phyloP scores from a whole-genome alignment of 2,888 invertebrate species.

The Steinernema scapterisci region DNA sequence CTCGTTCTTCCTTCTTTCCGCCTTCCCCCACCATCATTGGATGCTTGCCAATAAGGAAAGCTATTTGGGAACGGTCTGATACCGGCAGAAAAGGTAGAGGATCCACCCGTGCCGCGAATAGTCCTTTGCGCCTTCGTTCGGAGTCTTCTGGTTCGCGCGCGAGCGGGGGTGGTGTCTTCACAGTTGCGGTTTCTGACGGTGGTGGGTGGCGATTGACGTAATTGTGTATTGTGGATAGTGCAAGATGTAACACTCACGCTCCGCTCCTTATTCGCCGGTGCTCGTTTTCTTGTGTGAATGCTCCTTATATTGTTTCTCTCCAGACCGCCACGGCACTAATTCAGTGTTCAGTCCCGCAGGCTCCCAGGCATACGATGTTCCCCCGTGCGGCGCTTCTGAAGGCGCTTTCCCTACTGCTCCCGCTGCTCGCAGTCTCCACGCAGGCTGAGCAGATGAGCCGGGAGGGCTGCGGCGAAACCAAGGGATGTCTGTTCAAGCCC shows the following conservation, averaged over 20 bases:
- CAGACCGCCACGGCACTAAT: constrained; percentile 25
- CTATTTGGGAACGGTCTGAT: neutral
- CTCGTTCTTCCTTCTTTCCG: constrained; percentile 26
- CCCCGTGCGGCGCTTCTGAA: neutral
- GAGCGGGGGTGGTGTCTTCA: constrained; percentile 26
- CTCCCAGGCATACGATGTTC: neutral
- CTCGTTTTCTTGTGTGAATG: constrained; percentile 6
- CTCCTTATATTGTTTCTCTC: constrained; percentile 31
- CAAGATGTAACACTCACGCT: constrained; percentile 33
- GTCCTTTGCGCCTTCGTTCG: too few species aligned
- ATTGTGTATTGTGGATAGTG: constrained; percentile 31
- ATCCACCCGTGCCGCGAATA: neutral
- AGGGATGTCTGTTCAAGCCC: constrained; percentile 60
- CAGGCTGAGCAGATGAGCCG: constrained; percentile 31
- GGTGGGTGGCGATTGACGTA: constrained; percentile 31
- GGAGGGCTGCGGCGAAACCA: constrained; percentile 30
- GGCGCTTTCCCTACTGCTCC: neutral
- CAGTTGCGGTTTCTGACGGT: constrained; percentile 31
- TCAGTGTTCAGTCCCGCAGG: neutral
- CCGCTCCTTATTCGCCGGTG: constrained; percentile 22
- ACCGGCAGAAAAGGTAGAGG: neutral
- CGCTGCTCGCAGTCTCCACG: neutral
- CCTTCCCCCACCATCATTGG: constrained; percentile 13
- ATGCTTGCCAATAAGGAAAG: constrained; percentile 19
- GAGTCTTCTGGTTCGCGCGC: too few species aligned